These are phyloP conservation scores for Nipponia nippon DNA, from an alignment of 2,113 vertebrate species.

Conservation along the genomic window DNA sequence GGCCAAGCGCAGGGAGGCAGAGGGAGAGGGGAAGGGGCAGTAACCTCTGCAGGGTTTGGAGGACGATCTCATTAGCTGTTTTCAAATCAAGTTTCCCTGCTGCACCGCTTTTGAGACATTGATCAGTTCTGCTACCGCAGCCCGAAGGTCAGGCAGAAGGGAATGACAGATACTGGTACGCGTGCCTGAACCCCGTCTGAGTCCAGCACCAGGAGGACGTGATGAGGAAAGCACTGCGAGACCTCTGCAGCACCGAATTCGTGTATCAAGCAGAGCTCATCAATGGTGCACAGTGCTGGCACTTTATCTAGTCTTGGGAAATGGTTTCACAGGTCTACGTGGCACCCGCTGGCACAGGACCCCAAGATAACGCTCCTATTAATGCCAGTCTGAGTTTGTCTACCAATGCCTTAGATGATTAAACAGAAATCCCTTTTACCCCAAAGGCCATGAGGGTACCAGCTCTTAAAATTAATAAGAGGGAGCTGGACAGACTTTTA, in stretches of 20 bases:
- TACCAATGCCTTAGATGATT: rapidly evolving
- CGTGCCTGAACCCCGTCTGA: rapidly evolving
- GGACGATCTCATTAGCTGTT: rapidly evolving
- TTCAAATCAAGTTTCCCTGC: rapidly evolving
- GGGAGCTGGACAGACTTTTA: not conserved
- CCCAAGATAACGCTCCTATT: rapidly evolving
- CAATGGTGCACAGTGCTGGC: rapidly evolving
- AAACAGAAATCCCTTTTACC: not conserved
- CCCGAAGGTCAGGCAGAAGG: not conserved
- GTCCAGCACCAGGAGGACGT: rapidly evolving
- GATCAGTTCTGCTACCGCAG: not conserved
- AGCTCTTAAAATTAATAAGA: not conserved
- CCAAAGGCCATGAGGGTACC: not conserved
- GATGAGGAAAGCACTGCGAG: not conserved
- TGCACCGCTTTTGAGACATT: not conserved
- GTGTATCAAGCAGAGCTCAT: rapidly evolving
- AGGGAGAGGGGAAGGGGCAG: not conserved
- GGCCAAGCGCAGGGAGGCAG: rapidly evolving
- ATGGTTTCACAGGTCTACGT: not conserved
- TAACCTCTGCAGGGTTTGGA: not conserved
- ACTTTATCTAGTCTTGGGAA: not conserved
- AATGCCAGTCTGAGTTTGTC: not conserved
- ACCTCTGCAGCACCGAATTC: not conserved
- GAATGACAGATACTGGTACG: rapidly evolving
- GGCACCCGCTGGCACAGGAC: not conserved